Base-by-base conservation (phyloP, 1,140 invertebrate species). In the Diachasmimorpha longicaudata region DNA sequence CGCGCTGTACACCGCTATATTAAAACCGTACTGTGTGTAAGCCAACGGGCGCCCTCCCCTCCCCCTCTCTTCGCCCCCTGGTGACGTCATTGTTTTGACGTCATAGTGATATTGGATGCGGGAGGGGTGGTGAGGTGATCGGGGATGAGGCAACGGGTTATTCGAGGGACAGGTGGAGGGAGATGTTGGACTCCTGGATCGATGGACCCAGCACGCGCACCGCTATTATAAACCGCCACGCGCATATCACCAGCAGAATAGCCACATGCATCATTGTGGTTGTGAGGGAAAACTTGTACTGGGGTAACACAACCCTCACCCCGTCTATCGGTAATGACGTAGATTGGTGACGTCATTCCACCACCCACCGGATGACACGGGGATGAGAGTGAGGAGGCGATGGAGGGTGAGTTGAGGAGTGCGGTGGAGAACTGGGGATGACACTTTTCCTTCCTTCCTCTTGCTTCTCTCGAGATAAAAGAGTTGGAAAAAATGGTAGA, bases 11-110 rank as follows among this genome's bases (percentile, higher is more conserved):
- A 80, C 84, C 84, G 82, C 85, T 88, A 88, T 88, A 88, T 88
- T 87, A 87, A 88, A 88, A 88, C 86, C 86, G 86, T 86, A 86
- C 84, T 82, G 85, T 86, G 85, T 87, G 85, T 87, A 87, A 31
- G 58, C 58, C 23, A 63, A 63, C 58, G 58, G 58, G 21, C 23
- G 58, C 9, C n/a, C n/a, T n/a, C n/a, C n/a, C n/a, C n/a, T n/a
- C n/a, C n/a, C n/a, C n/a, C n/a, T n/a, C n/a, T n/a, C n/a, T n/a
- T n/a, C n/a, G n/a, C n/a, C 19, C 58, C 23, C 39, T 9, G 58
- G 58, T 63, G 58, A 63, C 58, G 58, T 63, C 58, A 63, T 63
- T 63, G 58, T 4, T 63, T 63, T 63, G 58, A 63, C 58, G 58
- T 63, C 58, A 63, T 63, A 23, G 21, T 25, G 23, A 11, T 63